Evolutionary conservation across 2,888 invertebrate species (phyloP), one percentile per base, ranked within the genome.

Genomic region (Lasiommata megera): DNA sequence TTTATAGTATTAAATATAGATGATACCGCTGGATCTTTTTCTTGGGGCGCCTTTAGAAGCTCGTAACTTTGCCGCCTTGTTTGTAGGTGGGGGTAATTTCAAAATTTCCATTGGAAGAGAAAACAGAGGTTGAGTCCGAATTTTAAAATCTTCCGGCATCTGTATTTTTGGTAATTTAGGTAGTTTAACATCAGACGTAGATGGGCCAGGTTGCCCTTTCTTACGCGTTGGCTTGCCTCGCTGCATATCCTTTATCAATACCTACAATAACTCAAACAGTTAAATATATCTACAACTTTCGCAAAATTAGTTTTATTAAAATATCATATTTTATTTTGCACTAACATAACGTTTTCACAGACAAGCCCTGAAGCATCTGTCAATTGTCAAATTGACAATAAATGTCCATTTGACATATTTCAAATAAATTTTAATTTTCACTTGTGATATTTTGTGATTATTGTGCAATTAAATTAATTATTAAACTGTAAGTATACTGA

Each of bases 71-170:
- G 81, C 79, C 16, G 84, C 81, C 69, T 79, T 86, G 16, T 74
- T 71, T 51, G 73, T 78, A 18, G 85, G 79, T 31, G 84, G 77
- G 28, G 90, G 89, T 60, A 92, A 78, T 65, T 89, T 87, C 18
- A 92, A 74, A 54, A 94, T 79, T 77, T 94, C 92, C 47, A 93
- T 92, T 0, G 95, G 94, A 52, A 95, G 74, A 1, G 93, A 92
- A 79, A 94, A 93, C 55, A 94, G 70, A 0, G 93, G 92, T 53
- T 91, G 85, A 16, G 92, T 89, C 61, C 91, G 79, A 59, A 92
- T 87, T 76, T 92, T 91, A 65, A 92, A 93, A 71, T 92, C 92
- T 31, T 91, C 90, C 0, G 93, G 93, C 77, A 93, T 79, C 54
- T 84, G 75, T 52, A 92, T 76, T 74, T 89, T 88, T 5, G 92